Conservation (phyloP, 2,797 vertebrate genomes). For the Lepilemur ruficaudatus region DNA sequence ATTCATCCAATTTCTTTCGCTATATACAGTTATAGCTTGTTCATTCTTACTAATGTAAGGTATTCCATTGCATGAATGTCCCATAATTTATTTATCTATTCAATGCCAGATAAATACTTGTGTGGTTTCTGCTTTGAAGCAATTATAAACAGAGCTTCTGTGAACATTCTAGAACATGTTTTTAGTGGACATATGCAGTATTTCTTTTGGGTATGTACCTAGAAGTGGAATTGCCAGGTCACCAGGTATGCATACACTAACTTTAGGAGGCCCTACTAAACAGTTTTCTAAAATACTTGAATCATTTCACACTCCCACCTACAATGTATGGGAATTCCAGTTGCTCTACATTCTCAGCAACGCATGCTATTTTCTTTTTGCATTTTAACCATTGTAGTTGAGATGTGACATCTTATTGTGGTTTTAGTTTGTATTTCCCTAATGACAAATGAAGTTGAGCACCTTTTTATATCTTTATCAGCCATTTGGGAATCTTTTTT, state of each 20-base stretch:
- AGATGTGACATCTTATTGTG: neutral
- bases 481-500: neutral
- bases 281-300: conserved; percentile 12
- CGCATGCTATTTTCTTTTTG: neutral
- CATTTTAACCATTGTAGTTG: neutral
- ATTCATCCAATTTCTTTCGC: neutral
- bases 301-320: neutral
- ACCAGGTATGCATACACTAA: neutral
- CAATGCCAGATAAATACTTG: neutral
- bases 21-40: neutral
- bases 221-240: neutral
- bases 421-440: neutral
- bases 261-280: neutral
- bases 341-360: neutral
- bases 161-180: neutral
- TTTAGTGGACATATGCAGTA: neutral
- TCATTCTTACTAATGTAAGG: neutral
- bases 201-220: neutral
- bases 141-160: neutral
- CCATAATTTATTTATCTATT: neutral
- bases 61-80: neutral
- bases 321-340: neutral
- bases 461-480: neutral
- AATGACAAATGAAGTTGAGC: neutral
- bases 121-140: neutral